Evolutionary conservation across 2,888 invertebrate genomes (phyloP), one percentile per base, ranked within the genome.

Genomic region (Cephus runcator): DNA sequence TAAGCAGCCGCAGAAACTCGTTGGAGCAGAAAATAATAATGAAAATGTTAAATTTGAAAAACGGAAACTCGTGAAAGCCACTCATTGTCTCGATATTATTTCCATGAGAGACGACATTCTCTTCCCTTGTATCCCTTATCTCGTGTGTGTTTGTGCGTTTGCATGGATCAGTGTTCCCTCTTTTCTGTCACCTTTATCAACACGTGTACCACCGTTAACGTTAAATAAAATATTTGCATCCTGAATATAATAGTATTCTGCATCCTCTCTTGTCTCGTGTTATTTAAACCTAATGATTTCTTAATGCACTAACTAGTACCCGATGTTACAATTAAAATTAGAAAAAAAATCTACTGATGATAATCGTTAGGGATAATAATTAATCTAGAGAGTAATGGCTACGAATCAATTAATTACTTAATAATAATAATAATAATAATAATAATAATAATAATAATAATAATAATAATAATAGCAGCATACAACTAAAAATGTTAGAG

Each of bases 271-370:
- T 79, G 78, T 79, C 81, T 77, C 79, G 80, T 78, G 73, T 81
- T 80, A 79, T 85, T 86, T 86, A 87, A 87, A 84, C 83, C 84
- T 85, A 85, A 84, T 79, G 83, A 81, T 84, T 76, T 56, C 85
- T 87, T 85, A 86, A 82, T 84, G 83, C 84, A 77, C 87, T 87
- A 89, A 81, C 85, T 88, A 88, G 83, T 89, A 90, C 89, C 89
- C 88, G 89, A 86, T 86, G 85, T 88, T 90, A 90, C 84, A 88
- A 77, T 87, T 87, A 86, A 75, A 85, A 84, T 87, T 87, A 85
- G 79, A 87, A 89, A 86, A 87, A 88, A 89, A 87, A 85, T 81
- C 82, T 80, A 83, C 85, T 84, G 82, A 84, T 81, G 85, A 81
- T 80, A 81, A 83, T 85, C 85, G 82, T 83, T 82, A 82, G 76